Conservation (phyloP, 2,113 vertebrate species). For the Barnardius zonarius region DNA sequence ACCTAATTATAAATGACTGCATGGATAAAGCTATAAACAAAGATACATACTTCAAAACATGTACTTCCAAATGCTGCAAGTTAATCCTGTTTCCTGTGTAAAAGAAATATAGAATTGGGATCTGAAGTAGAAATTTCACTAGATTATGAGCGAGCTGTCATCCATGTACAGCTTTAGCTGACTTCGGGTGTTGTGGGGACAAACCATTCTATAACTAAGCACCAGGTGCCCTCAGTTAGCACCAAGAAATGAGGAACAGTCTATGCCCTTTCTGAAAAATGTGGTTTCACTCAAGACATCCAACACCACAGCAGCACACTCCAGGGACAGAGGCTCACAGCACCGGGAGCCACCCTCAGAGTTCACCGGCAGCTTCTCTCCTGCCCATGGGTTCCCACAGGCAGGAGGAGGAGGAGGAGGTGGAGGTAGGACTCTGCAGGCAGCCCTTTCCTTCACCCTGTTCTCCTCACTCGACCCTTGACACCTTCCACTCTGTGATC, state of each 20-base stretch:
- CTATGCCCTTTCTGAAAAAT: background rate
- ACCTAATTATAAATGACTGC: background rate
- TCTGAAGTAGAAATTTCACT: background rate
- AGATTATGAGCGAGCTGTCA: background rate
- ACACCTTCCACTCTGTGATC: background rate
- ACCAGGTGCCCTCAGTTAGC: background rate
- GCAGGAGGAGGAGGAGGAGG: background rate
- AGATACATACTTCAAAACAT: background rate
- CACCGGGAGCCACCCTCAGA: fast-evolving
- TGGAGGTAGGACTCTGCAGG: no score
- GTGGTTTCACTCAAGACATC: background rate
- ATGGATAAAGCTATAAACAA: background rate
- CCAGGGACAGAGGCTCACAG: background rate
- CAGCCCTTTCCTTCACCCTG: background rate
- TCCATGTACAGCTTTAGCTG: background rate
- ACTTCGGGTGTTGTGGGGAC: background rate
- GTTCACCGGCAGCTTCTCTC: background rate
- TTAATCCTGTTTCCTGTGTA: background rate
- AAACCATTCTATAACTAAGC: background rate
- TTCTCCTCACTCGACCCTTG: fast-evolving
- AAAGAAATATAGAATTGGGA: background rate
- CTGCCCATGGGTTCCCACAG: background rate
- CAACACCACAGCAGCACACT: fast-evolving
- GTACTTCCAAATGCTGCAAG: background rate
- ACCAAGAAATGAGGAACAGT: background rate